Conservation (phyloP, 2,113 vertebrate species). For the Lota lota region DNA sequence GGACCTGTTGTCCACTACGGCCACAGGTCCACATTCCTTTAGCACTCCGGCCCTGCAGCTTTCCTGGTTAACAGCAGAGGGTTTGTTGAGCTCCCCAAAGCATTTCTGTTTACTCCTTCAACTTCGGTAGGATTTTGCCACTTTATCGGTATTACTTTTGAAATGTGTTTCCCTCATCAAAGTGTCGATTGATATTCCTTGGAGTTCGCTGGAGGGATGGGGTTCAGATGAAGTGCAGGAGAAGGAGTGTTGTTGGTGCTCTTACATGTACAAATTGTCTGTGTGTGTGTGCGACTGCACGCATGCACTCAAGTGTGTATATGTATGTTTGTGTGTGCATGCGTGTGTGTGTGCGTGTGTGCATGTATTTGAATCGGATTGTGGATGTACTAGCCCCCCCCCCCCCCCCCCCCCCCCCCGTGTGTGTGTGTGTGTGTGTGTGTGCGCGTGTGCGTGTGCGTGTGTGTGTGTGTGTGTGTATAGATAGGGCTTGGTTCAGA, state of each 20-base stretch:
- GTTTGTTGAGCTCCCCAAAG: too few species aligned
- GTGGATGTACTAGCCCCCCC: too few species aligned
- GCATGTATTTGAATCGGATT: neutral
- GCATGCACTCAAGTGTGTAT: conserved; percentile 9
- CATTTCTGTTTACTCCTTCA: too few species aligned
- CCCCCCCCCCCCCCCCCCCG: too few species aligned
- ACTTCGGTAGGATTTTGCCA: too few species aligned
- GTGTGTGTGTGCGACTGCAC: conserved; percentile 21
- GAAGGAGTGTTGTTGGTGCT: conserved; percentile 53
- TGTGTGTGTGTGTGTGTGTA: conserved; percentile 20
- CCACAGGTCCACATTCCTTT: too few species aligned
- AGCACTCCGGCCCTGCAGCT: too few species aligned
- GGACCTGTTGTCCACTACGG: too few species aligned
- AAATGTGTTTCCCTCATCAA: conserved; percentile 65
- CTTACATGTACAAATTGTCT: conserved; percentile 23
- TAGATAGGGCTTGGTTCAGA: conserved; percentile 48
- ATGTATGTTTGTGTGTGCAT: conserved; percentile 3
- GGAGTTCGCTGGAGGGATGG: conserved; percentile 59
- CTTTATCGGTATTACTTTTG: conserved; percentile 46
- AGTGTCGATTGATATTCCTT: conserved; percentile 67
- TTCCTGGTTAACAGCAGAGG: too few species aligned
- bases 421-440: neutral
- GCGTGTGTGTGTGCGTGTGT: conserved; percentile 1
- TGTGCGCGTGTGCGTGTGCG: conserved; percentile 12
- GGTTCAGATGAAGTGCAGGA: conserved; percentile 44